These are phyloP conservation scores for Macrophya annulata DNA, from an alignment of 2,888 invertebrate species.

Conservation along the genomic window DNA sequence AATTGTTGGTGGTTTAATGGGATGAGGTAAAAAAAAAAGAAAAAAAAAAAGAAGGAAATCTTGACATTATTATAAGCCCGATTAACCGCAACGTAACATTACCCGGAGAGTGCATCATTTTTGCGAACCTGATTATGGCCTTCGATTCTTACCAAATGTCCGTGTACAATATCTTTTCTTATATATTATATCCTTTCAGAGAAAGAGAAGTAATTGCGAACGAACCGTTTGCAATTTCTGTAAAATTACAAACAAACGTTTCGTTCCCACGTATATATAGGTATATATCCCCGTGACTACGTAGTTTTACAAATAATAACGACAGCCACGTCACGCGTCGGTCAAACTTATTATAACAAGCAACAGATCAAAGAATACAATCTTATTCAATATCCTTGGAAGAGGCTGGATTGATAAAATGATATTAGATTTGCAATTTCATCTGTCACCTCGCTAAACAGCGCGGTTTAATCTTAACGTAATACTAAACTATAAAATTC, in stretches of 20 bases:
- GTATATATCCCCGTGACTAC: neutral
- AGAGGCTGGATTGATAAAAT: neutral
- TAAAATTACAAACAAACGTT: neutral
- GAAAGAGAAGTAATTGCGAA: neutral
- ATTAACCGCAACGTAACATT: conserved; percentile 42
- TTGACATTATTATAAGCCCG: conserved; percentile 9
- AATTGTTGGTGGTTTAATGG: neutral
- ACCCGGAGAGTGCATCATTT: conserved; percentile 34
- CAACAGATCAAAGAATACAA: neutral
- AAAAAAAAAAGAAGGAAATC: neutral
- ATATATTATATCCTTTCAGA: conserved; percentile 27
- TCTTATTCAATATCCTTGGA: neutral
- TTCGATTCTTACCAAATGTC: conserved; percentile 30
- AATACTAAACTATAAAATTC: conserved; percentile 2
- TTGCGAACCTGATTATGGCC: neutral
- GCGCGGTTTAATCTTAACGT: neutral
- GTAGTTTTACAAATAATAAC: neutral
- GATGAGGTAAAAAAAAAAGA: neutral
- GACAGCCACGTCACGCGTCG: neutral
- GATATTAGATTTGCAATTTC: neutral
- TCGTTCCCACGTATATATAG: conserved; percentile 14
- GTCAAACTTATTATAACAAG: neutral
- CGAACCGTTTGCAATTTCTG: neutral
- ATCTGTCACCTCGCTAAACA: neutral
- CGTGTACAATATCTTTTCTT: conserved; percentile 1